A percentile compares a stretch with the other conserved stretches of the same genome.
phyloP scores from a whole-genome alignment of 2,888 invertebrate genomes.

The Aporophyla lueneburgensis region DNA sequence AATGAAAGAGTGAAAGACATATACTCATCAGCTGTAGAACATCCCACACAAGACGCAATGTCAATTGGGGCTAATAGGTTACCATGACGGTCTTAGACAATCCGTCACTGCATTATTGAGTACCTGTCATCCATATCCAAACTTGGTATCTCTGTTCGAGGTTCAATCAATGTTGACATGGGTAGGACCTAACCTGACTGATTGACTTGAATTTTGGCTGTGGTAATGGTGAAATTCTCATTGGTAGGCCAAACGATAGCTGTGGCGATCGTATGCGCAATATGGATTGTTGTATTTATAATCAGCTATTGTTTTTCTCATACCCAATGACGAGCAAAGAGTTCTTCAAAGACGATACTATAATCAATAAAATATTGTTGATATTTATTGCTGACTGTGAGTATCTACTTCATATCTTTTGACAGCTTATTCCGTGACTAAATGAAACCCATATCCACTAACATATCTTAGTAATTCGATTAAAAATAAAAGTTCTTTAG shows the following conservation, averaged over 20 bases:
- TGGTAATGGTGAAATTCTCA: slow-evolving; percentile 46
- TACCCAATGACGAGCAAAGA: background rate
- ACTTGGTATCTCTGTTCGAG: slow-evolving; percentile 19
- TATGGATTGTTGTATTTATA: slow-evolving; percentile 25
- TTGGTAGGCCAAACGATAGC: slow-evolving; percentile 34
- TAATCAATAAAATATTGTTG: no score
- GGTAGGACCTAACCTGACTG: slow-evolving; percentile 14
- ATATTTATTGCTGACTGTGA: background rate
- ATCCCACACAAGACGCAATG: slow-evolving; percentile 25
- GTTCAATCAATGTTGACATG: slow-evolving; percentile 36
- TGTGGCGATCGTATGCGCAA: slow-evolving; percentile 9
- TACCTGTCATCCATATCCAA: slow-evolving; percentile 33
- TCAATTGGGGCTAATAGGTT: slow-evolving; percentile 54
- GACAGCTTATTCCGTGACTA: background rate
- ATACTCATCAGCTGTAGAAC: slow-evolving; percentile 7
- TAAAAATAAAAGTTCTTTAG: background rate
- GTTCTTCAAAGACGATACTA: background rate
- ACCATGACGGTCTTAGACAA: slow-evolving; percentile 27
- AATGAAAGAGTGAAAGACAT: background rate
- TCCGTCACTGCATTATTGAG: slow-evolving; percentile 30
- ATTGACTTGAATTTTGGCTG: slow-evolving; percentile 49
- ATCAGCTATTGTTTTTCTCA: slow-evolving; percentile 24
- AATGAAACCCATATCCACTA: background rate
- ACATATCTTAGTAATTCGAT: background rate
- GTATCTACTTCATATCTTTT: background rate